Evolutionary conservation across 2,888 invertebrate genomes (phyloP).

Genomic region (Heliconius hortense): DNA sequence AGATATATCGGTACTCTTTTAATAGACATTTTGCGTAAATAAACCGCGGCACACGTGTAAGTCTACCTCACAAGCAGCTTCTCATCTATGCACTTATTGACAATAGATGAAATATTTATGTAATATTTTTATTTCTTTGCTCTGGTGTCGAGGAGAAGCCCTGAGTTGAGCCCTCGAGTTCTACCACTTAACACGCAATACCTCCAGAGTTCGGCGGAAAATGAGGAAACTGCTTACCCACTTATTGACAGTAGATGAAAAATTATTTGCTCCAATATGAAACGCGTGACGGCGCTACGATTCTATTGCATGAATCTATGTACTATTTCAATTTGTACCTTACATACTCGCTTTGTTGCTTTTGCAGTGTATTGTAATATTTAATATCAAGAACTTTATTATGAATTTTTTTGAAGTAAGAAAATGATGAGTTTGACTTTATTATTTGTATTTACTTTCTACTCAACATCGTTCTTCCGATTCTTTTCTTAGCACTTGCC

Average conservation of each 20-base stretch:
- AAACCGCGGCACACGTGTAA: neutral
- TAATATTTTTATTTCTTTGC: no score
- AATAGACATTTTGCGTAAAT: neutral
- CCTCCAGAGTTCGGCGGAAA: no score
- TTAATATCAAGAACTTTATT: neutral
- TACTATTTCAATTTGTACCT: no score
- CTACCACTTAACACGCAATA: no score
- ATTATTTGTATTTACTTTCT: no score
- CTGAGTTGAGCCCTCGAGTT: no score
- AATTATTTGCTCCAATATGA: slow-evolving; percentile 18
- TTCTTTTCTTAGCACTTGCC: no score
- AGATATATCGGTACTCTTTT: neutral
- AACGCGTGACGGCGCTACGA: neutral
- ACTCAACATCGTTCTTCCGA: no score
- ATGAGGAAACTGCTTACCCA: no score
- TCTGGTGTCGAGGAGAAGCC: no score
- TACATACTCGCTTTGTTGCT: neutral
- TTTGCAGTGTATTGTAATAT: neutral
- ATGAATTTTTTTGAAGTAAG: neutral
- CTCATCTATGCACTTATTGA: slow-evolving; percentile 11
- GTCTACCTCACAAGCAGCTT: neutral
- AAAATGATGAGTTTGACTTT: no score
- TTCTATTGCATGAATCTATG: neutral
- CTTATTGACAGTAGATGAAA: slow-evolving; percentile 21
- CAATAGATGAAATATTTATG: slow-evolving; percentile 20